Conservation (phyloP, 2,797 vertebrate genomes). For the Falco cherrug region DNA sequence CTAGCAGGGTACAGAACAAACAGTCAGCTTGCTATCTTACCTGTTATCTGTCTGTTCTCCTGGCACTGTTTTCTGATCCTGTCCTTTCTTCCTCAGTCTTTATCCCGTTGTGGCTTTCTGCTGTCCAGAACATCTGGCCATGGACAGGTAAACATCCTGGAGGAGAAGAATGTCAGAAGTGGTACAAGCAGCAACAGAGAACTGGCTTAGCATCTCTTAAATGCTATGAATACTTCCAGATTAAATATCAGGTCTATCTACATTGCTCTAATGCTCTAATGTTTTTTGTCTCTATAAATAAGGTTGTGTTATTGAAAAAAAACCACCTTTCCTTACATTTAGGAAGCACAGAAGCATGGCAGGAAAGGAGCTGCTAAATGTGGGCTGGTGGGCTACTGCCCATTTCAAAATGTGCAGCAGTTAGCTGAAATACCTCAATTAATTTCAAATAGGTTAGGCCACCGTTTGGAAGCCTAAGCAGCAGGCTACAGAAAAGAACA, state of each 20-base stretch:
- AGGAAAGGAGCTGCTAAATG: background rate
- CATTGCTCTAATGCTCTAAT: background rate
- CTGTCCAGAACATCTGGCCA: conserved; percentile 58
- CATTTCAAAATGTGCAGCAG: background rate
- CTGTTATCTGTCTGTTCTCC: background rate
- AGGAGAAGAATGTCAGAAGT: background rate
- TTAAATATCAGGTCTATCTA: background rate
- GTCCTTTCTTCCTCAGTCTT: conserved; percentile 52
- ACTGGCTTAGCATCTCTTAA: background rate
- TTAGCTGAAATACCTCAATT: background rate
- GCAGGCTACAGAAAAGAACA: background rate
- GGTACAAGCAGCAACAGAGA: background rate
- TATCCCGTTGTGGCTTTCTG: conserved; percentile 47
- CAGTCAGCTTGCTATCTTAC: background rate
- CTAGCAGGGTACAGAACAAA: background rate
- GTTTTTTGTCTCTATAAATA: background rate
- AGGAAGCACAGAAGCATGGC: background rate
- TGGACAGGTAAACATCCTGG: conserved; percentile 56
- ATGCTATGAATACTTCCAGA: background rate
- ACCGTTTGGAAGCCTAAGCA: background rate
- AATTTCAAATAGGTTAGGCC: background rate
- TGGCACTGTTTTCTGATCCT: conserved; percentile 21
- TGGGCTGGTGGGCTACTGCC: background rate
- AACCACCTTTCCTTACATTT: background rate
- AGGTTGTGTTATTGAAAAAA: background rate